Conservation (phyloP, 2,113 vertebrate species). For the Passer domesticus region DNA sequence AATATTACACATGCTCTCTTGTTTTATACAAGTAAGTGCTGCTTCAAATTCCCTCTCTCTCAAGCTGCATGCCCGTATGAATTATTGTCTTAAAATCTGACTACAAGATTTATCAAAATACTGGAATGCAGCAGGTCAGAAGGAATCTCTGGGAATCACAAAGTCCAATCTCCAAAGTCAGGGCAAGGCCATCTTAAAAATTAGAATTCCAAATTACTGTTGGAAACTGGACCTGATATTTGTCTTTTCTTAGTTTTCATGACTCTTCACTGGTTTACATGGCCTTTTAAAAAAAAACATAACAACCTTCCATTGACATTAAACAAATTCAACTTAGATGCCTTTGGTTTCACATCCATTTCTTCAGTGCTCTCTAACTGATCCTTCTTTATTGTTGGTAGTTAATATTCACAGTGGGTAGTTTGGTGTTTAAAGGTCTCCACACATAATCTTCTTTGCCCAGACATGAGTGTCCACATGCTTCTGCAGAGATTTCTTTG, state of each 20-base stretch:
- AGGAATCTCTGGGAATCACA: background rate
- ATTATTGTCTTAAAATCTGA: background rate
- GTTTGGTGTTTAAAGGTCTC: background rate
- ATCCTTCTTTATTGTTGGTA: background rate
- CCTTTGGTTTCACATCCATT: background rate
- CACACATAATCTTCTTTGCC: background rate
- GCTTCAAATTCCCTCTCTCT: background rate
- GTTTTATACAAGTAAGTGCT: background rate
- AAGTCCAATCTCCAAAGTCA: background rate
- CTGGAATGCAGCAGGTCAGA: background rate
- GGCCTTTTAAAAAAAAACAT: background rate
- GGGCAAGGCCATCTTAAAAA: background rate
- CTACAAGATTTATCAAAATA: background rate
- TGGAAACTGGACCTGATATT: background rate
- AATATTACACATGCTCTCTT: background rate
- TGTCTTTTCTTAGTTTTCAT: background rate
- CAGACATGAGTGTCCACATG: background rate
- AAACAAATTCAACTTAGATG: background rate
- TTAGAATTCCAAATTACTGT: background rate
- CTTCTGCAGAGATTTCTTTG: background rate
- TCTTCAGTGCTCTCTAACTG: background rate
- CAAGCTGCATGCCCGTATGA: background rate
- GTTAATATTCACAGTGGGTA: background rate
- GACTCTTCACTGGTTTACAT: background rate
- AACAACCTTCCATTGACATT: background rate